These are phyloP conservation scores for Tychaedon coryphoeus DNA, from an alignment of 2,113 vertebrate species.

Conservation along the genomic window DNA sequence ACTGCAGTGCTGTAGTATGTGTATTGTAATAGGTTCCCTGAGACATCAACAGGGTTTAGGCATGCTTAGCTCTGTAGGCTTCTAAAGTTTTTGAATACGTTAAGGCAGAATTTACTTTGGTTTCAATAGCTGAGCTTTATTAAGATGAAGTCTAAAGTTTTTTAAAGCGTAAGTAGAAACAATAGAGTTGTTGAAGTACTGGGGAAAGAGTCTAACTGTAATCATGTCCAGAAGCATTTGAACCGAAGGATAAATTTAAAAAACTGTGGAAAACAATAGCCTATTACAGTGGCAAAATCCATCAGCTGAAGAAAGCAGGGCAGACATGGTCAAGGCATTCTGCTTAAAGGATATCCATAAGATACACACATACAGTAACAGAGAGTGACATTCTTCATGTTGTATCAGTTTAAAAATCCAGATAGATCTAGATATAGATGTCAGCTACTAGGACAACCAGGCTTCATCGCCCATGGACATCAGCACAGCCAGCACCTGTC, in stretches of 20 bases:
- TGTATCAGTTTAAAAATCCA: constrained; percentile 73
- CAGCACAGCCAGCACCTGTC: constrained; percentile 78
- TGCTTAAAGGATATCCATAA: constrained; percentile 65
- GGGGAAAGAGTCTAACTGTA: not conserved
- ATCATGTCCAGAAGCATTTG: constrained; percentile 36
- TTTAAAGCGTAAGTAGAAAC: not conserved
- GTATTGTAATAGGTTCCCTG: not conserved
- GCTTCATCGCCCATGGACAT: constrained; percentile 75
- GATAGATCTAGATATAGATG: constrained; percentile 80
- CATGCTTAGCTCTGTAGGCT: not conserved
- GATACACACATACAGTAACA: constrained; percentile 59
- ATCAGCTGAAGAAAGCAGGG: constrained; percentile 41
- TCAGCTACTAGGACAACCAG: constrained; percentile 75
- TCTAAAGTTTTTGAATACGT: not conserved
- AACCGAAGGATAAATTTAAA: constrained; percentile 31
- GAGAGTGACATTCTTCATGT: constrained; percentile 79
- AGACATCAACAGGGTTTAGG: not conserved
- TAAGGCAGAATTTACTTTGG: not conserved
- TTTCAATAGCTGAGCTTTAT: not conserved
- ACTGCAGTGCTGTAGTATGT: not conserved
- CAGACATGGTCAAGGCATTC: constrained; percentile 53
- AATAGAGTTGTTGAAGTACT: not conserved
- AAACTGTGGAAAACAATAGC: not conserved
- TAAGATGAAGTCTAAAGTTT: not conserved
- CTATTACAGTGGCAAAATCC: not conserved